Percentiles rank a stretch among this genome's conserved stretches.
Evolutionary conservation across 2,797 vertebrate species (phyloP).

Genomic region (Sarcoramphus papa): DNA sequence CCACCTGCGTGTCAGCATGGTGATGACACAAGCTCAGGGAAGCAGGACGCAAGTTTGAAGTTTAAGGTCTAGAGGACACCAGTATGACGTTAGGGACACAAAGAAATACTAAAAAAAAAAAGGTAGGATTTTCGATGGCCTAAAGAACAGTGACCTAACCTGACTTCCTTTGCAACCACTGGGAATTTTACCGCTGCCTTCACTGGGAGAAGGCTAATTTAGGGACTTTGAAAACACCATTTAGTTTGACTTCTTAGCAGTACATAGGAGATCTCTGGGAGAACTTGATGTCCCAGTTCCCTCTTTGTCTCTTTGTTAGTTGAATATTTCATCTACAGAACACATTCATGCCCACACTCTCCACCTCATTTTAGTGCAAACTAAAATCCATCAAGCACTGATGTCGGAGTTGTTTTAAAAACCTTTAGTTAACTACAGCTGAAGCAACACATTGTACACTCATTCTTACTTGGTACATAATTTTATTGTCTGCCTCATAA

Average conservation of each 20-base stretch:
- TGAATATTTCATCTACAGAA: conserved; percentile 10
- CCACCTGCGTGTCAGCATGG: background rate
- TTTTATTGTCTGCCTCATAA: background rate
- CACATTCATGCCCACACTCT: background rate
- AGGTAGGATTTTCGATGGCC: background rate
- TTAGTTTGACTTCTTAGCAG: background rate
- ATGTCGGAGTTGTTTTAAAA: background rate
- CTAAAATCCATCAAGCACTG: background rate
- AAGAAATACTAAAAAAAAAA: background rate
- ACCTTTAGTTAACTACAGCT: background rate
- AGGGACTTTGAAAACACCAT: background rate
- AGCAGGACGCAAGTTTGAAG: background rate
- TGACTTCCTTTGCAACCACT: background rate
- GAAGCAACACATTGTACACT: background rate
- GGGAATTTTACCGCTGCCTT: conserved; percentile 1
- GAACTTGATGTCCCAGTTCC: background rate
- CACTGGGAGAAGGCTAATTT: background rate
- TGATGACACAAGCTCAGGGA: background rate
- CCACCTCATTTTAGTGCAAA: background rate
- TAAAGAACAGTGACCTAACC: background rate
- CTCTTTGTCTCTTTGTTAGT: background rate
- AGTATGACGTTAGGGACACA: background rate
- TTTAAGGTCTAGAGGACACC: background rate
- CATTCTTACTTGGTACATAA: background rate
- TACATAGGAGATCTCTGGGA: background rate